Evolutionary conservation across 2,888 invertebrate species (phyloP).

Genomic region (Drosophila mimetica): DNA sequence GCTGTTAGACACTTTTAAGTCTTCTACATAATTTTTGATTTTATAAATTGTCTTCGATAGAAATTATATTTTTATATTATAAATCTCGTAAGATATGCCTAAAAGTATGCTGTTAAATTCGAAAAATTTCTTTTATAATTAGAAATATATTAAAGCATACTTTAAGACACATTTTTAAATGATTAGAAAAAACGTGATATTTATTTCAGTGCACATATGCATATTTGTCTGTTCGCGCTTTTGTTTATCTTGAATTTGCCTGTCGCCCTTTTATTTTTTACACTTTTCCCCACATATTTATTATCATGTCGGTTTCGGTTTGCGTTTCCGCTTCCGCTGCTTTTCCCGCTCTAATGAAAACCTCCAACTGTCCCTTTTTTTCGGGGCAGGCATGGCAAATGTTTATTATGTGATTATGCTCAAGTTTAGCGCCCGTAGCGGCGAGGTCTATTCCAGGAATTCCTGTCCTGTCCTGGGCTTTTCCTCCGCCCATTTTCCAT

Average conservation of each 20-base stretch:
- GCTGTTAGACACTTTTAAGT: too few species aligned
- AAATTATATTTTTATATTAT: too few species aligned
- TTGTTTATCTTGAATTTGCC: conserved; percentile 70
- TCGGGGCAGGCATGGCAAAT: conserved; percentile 50
- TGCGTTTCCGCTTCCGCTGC: conserved; percentile 39
- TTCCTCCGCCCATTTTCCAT: conserved; percentile 12
- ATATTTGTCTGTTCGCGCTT: conserved; percentile 23
- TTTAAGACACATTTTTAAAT: neutral
- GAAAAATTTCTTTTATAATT: too few species aligned
- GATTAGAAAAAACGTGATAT: too few species aligned
- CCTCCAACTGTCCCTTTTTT: conserved; percentile 50
- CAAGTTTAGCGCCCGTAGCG: conserved; percentile 60
- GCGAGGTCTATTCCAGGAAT: conserved; percentile 32
- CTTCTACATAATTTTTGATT: too few species aligned
- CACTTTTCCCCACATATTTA: conserved; percentile 75
- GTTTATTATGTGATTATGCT: conserved; percentile 79
- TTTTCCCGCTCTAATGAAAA: conserved; percentile 62
- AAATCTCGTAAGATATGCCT: too few species aligned
- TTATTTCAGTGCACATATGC: conserved; percentile 4
- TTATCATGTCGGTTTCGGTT: conserved; percentile 66
- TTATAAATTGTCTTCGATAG: too few species aligned
- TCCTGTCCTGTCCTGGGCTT: conserved; percentile 15
- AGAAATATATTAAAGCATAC: too few species aligned
- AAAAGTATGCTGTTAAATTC: too few species aligned
- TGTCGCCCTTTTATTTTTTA: conserved; percentile 55